Evolutionary conservation across 2,888 invertebrate species (phyloP), one percentile per base, ranked within the genome.

Genomic region (Hoplodrina blanda): DNA sequence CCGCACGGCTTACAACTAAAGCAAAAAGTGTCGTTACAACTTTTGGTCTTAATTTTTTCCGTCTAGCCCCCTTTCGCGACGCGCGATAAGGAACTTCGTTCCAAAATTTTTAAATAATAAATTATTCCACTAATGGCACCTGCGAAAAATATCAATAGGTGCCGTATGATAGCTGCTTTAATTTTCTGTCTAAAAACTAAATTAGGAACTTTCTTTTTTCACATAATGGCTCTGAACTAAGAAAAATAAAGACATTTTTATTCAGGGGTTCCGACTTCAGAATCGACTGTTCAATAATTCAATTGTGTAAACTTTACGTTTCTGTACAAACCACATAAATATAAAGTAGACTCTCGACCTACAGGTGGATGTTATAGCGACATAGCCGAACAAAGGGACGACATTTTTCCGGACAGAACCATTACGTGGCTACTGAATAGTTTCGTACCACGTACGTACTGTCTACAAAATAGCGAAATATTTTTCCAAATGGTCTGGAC

Each of bases 381-480:
- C 49, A 63, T 54, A 49, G 11, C 37, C 44, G 20, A 57, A 73
- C 13, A 53, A 72, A 55, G 17, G n/a, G 33, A 56, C 17, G 54
- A 56, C 54, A 52, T 68, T 55, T 25, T n/a, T 65, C 67, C 17
- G 37, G 57, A 61, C 67, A 25, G 49, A 71, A 6, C 25, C 33
- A 44, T 56, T 65, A 62, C 46, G 19, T 64, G 33, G n/a, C 19
- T 41, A 30, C 33, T 10, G 4, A 54, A 30, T 55, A 62, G 52
- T 66, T 33, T 25, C n/a, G 44, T 56, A 60, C 37, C 7, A 37
- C 11, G 41, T 41, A 41, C n/a, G 59, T 61, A 65, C n/a, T 11
- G 60, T 60, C 54, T 2, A 64, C 62, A 69, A 56, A 61, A 73
- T 56, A 76, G 6, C 33, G 25, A 41, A 75, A 61, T 60, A 64